Percentiles rank a stretch among this genome's conserved stretches.
These are phyloP conservation scores for Lithophane semibrunnea DNA, from an alignment of 2,888 invertebrate species.

Conservation along the genomic window DNA sequence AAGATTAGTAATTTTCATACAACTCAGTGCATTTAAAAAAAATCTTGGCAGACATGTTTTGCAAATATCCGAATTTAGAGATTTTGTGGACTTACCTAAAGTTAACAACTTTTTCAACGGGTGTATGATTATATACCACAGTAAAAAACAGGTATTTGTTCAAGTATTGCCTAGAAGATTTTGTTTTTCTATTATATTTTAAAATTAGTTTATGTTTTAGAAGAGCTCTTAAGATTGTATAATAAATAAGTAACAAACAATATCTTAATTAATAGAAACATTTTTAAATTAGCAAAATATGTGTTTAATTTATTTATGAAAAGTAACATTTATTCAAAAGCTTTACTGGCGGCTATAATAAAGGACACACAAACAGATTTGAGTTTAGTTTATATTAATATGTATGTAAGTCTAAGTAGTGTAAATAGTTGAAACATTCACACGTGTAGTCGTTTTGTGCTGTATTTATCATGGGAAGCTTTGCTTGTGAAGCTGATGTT, in stretches of 20 bases:
- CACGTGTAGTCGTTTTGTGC: conserved; percentile 61
- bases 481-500: conserved; percentile 64
- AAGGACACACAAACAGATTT: conserved; percentile 42
- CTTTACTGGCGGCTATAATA: conserved; percentile 30
- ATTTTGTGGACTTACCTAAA: conserved; percentile 64
- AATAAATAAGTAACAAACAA: not conserved
- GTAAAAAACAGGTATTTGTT: not conserved
- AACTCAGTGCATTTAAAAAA: conserved; percentile 59
- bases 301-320: conserved; percentile 12
- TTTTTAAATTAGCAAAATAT: not conserved
- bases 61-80: conserved; percentile 36
- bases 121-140: conserved; percentile 24
- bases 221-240: not conserved
- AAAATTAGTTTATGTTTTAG: conserved; percentile 12
- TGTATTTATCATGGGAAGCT: conserved; percentile 63
- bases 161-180: conserved; percentile 34
- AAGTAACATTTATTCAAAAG: conserved; percentile 18
- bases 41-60: conserved; percentile 48
- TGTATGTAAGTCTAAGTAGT: conserved; percentile 4
- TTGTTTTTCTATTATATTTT: conserved; percentile 6
- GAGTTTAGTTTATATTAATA: conserved; percentile 18
- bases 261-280: conserved; percentile 4
- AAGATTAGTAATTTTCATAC: conserved; percentile 44
- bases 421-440: conserved; percentile 46
- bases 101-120: conserved; percentile 34